Evolutionary conservation across 2,113 vertebrate species (phyloP), one percentile per base, ranked within the genome.

Genomic region (Aythya baeri): DNA sequence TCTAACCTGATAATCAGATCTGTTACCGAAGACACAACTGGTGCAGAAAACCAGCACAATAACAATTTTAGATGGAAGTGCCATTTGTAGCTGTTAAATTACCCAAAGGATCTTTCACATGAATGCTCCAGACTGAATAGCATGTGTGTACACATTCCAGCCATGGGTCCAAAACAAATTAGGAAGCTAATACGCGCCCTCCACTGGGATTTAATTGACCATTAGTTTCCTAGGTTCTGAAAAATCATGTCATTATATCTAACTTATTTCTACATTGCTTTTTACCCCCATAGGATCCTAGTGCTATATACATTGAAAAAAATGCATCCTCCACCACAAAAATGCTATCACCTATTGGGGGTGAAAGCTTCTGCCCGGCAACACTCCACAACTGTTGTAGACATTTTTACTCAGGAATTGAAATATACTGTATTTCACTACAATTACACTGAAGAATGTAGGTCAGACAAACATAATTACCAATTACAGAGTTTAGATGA

Each of bases 171-270:
- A 94, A 92, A 96, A 94, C 93, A 96, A 96, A 97, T 94, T 93
- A 96, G 91, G 93, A 96, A 93, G 93, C 89, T 89, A 93, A 96
- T 94, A 94, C 2, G 11, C 25, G 86, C 73, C 58, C 62, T 96
- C 95, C 86, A 50, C 38, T 80, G 92, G 91, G 96, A 95, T 83
- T 94, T 96, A 95, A 96, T 95, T 97, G 96, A 94, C 96, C 93
- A 91, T 95, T 96, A 95, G 92, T 96, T 95, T 94, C 93, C 96
- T 96, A 95, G 90, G 92, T 95, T 94, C 91, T 96, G 93, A 95
- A 97, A 94, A 96, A 96, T 96, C 91, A 92, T 94, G 94, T 96
- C 83, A 89, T 96, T 96, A 85, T 92, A 91, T 79, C 91, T 92
- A 94, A 93, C 83, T 91, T 96, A 91, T 92, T 94, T 91, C 80